Evolutionary conservation across 2,113 vertebrate genomes (phyloP).

Genomic region (Hemiprocne comata): DNA sequence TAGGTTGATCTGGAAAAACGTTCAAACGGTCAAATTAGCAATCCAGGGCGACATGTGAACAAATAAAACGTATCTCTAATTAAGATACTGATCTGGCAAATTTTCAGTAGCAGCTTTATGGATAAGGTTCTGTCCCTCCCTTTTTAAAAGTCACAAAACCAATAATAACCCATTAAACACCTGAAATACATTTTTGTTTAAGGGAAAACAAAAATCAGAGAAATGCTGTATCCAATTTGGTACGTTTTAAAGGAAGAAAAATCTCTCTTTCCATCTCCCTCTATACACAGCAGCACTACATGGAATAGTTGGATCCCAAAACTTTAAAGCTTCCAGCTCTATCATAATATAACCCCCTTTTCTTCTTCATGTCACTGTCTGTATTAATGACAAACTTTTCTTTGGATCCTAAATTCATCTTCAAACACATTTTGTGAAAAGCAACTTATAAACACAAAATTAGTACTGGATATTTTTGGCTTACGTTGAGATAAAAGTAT

Average conservation of each 20-base stretch:
- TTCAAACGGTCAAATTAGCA: neutral
- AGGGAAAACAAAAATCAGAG: neutral
- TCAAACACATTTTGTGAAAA: neutral
- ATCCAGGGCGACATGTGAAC: neutral
- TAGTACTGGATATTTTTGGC: neutral
- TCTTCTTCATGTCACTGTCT: neutral
- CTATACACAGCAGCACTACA: neutral
- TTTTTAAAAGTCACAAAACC: neutral
- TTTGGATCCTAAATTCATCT: neutral
- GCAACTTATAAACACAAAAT: neutral
- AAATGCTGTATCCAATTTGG: neutral
- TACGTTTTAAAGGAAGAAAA: neutral
- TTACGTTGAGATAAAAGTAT: neutral
- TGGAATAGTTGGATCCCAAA: neutral
- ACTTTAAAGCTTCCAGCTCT: neutral
- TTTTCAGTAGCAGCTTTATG: neutral
- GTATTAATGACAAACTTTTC: neutral
- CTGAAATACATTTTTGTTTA: neutral
- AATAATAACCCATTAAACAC: neutral
- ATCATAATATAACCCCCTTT: neutral
- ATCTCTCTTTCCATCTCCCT: neutral
- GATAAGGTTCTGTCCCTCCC: neutral
- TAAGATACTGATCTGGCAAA: neutral
- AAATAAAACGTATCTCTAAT: neutral
- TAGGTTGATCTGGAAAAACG: slow-evolving; percentile 74